These are phyloP conservation scores for Rhopilema esculentum DNA, from an alignment of 30 jellyfish, hydroid and myxozoan genomes.

Conservation along the genomic window DNA sequence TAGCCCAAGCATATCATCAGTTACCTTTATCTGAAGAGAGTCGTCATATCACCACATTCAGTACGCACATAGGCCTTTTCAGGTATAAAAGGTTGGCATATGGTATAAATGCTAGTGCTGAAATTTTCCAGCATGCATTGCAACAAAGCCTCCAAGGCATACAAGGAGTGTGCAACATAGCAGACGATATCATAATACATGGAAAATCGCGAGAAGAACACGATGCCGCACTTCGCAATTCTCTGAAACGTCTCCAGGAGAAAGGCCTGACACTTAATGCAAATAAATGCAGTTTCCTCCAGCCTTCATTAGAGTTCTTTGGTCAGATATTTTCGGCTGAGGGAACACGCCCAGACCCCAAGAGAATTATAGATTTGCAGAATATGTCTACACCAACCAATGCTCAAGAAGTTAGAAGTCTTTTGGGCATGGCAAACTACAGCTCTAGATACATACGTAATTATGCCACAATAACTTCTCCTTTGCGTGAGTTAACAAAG, in stretches of 20 bases:
- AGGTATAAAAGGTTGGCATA: conserved; percentile 36
- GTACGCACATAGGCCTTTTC: conserved; percentile 50
- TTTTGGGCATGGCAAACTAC: conserved; percentile 66
- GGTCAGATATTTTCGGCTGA: conserved; percentile 49
- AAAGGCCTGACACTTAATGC: conserved; percentile 47
- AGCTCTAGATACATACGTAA: conserved; percentile 39
- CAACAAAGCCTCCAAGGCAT: conserved; percentile 41
- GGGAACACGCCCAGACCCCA: conserved; percentile 71
- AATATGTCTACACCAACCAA: conserved; percentile 31
- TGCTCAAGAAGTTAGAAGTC: conserved; percentile 59
- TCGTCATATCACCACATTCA: conserved; percentile 62
- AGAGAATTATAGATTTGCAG: conserved; percentile 14
- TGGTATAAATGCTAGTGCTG: conserved; percentile 49
- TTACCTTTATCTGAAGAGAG: conserved; percentile 40
- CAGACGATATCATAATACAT: conserved; percentile 71
- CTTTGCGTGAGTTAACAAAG: conserved; percentile 58
- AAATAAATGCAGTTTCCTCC: conserved; percentile 35
- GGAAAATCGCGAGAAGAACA: conserved; percentile 53
- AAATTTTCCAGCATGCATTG: conserved; percentile 50
- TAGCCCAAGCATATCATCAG: conserved; percentile 60
- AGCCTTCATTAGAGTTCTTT: conserved; percentile 26
- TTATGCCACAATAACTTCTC: conserved; percentile 60
- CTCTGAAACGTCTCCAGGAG: conserved; percentile 43
- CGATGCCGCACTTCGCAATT: conserved; percentile 36
- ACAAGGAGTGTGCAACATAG: conserved; percentile 52